Evolutionary conservation across 2,797 vertebrate genomes (phyloP), one percentile per base, ranked within the genome.

Genomic region (Pangasius macronema): DNA sequence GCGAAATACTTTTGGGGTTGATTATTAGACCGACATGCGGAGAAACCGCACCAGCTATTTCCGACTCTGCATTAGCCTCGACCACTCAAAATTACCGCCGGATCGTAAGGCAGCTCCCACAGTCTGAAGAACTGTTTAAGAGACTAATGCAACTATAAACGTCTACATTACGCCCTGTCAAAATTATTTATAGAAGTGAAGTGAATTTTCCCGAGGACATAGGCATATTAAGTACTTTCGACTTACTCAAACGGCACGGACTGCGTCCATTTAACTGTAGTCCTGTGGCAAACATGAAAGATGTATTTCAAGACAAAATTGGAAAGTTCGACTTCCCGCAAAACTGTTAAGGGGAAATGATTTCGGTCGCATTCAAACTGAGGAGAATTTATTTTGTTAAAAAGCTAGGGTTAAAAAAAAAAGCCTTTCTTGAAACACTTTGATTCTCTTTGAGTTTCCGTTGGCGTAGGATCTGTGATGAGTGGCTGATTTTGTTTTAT

Each of bases 11-110:
- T 72, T 73, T 72, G 36, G 65, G 88, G n/a, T 82, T 83, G 84
- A 87, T 89, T 90, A 91, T 89, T 90, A 88, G 73, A 86, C 79
- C 5, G 46, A 53, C 79, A 51, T 80, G 77, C 39, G 55, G 59
- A 70, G 67, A 61, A 88, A 85, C 82, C 89, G 55, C 88, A 77
- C 1, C 30, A 57, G 33, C 59, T 90, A 86, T 90, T 88, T 88
- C 88, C 82, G 87, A 63, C 46, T 49, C 80, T 11, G 39, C 59
- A 46, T 65, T 42, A 83, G 61, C 81, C 13, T 9, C 27, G 76
- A 42, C 67, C 9, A 4, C 46, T 88, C 82, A 39, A 67, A 81
- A 83, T 46, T 39, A 51, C 59, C 30, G 46, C 70, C 57, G 82
- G 77, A 85, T 82, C 42, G 67, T 24, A 11, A 51, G 73, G 81